A percentile compares a stretch with the other conserved stretches of the same genome.
phyloP scores from a whole-genome alignment of 2,888 invertebrate genomes.

The Synanthedon vespiformis region DNA sequence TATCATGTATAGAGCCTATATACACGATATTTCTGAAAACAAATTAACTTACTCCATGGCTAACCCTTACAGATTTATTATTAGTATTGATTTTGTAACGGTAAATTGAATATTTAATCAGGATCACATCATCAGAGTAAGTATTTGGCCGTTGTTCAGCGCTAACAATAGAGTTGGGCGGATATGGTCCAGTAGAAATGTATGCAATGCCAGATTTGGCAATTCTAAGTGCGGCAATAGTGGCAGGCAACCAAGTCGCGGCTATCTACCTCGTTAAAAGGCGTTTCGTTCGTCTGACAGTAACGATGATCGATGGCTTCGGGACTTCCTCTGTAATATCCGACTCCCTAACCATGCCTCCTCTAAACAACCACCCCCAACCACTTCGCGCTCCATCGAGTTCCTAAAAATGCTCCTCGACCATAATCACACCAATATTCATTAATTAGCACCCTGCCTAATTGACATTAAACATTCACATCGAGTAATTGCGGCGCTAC shows the following conservation, averaged over 20 bases:
- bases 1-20: no score
- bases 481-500: not conserved
- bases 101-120: no score
- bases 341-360: conserved; percentile 24
- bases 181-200: no score
- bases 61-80: no score
- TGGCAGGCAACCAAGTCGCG: conserved; percentile 16
- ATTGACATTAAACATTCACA: not conserved
- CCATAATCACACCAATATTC: not conserved
- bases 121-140: no score
- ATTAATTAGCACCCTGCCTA: not conserved
- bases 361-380: conserved; percentile 16
- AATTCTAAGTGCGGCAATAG: conserved; percentile 1
- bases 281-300: conserved; percentile 47
- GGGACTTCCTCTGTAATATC: conserved; percentile 55
- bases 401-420: not conserved
- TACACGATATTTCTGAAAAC: no score
- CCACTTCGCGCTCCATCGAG: conserved; percentile 6
- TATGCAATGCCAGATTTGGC: conserved; percentile 2
- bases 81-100: no score
- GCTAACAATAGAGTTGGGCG: no score
- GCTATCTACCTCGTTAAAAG: conserved; percentile 45
- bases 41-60: no score
- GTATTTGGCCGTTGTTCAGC: no score
- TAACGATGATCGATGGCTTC: conserved; percentile 55